Evolutionary conservation across 2,888 invertebrate species (phyloP), one percentile per base, ranked within the genome.

Genomic region (Unio delphinus): DNA sequence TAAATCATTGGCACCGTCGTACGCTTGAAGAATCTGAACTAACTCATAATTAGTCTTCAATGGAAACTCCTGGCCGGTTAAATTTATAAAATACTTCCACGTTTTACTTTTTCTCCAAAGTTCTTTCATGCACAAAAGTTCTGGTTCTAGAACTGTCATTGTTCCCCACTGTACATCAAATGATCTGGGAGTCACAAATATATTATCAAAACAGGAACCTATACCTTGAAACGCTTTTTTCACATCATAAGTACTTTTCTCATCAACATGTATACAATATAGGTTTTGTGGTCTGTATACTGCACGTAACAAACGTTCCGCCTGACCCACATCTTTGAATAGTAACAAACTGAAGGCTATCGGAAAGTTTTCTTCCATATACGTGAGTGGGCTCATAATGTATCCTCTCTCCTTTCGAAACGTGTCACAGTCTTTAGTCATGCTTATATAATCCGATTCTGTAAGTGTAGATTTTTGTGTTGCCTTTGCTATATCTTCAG

Each of bases 181-280:
- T 3, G 75, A 65, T 30, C 60, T 73, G 4, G 76, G 74, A 1
- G 83, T 73, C 4, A 88, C 68, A 70, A 86, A 83, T 11, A 89
- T 86, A 72, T 88, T 89, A 15, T 76, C 61, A 68, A 88, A 86
- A 74, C 88, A 86, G 20, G 67, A 67, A 4, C 76, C 74, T 6
- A 85, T 78, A 11, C 68, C 61, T 23, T 64, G 62, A 45, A 86
- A 69, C 4, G 83, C 76, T n/a, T 79, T 64, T 64, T 78, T 76
- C 26, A 85, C 55, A 3, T 75, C 64, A 8, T 79, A 45, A 1
- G 73, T 30, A 15, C 83, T 73, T 74, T 86, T 86, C 26, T 64
- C 70, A 66, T 88, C 88, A 0, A 89, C 78, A 64, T 88, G 88
- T 55, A 88, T 73, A 74, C 88, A 88, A 72, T 88, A 89, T 54